A percentile compares a stretch with the other conserved stretches of the same genome.
Evolutionary conservation across 2,113 vertebrate species (phyloP).

Genomic region (Sorex araneus): DNA sequence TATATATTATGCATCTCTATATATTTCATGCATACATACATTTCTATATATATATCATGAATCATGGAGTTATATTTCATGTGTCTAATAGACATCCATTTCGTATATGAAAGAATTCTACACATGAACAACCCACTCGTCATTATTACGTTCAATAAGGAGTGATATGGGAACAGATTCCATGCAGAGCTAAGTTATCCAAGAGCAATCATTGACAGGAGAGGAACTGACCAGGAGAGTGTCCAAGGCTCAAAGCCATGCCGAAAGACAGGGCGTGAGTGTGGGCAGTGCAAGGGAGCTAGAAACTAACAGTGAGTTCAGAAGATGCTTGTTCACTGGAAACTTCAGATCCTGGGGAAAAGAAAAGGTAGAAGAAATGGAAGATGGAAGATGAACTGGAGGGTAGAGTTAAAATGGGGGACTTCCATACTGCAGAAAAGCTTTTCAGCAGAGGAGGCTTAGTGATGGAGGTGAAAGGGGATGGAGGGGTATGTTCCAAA

Average conservation of each 20-base stretch:
- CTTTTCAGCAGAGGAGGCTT: neutral
- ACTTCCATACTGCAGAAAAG: neutral
- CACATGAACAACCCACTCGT: no score
- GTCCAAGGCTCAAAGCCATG: no score
- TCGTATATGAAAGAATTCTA: neutral
- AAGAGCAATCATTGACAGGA: no score
- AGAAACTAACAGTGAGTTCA: rapidly evolving
- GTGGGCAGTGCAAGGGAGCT: neutral
- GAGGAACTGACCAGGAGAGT: neutral
- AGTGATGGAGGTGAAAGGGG: no score
- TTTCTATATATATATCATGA: neutral
- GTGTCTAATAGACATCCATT: neutral
- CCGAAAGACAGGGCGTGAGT: neutral
- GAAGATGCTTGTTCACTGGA: neutral
- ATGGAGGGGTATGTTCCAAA: rapidly evolving
- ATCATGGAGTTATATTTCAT: neutral
- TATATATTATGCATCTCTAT: neutral
- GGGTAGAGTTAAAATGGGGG: no score
- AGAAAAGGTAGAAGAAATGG: neutral
- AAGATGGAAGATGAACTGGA: neutral
- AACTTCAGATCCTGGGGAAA: neutral
- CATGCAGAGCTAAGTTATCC: no score
- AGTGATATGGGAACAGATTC: neutral
- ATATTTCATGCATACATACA: neutral
- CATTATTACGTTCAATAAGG: neutral